Evolutionary conservation across 1,140 invertebrate species (phyloP).

Genomic region (Drosophila baimaii): DNA sequence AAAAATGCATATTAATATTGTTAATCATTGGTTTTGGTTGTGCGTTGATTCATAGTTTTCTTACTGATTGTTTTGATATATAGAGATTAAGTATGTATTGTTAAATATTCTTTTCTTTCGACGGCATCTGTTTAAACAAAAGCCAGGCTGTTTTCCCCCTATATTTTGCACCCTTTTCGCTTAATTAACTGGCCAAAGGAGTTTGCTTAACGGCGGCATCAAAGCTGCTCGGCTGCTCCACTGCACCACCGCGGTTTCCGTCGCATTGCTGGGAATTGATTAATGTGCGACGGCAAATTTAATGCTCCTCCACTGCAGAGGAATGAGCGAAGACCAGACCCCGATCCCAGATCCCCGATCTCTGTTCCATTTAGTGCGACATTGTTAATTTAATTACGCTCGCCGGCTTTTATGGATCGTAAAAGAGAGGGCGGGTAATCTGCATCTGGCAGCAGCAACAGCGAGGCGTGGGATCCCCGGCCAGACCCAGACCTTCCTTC

Average conservation of each 20-base stretch:
- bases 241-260: not conserved
- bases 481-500: slow-evolving; percentile 9
- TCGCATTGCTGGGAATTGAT: slow-evolving; percentile 47
- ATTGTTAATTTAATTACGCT: slow-evolving; percentile 77
- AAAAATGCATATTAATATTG: too few relatives aligned
- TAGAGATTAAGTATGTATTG: too few relatives aligned
- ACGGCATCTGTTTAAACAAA: slow-evolving; percentile 31
- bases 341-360: slow-evolving; percentile 18
- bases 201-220: slow-evolving; percentile 47
- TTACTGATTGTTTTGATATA: too few relatives aligned
- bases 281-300: slow-evolving; percentile 53
- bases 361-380: slow-evolving; percentile 48
- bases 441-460: slow-evolving; percentile 22
- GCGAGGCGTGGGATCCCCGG: slow-evolving; percentile 18
- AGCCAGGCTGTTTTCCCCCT: not conserved
- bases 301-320: slow-evolving; percentile 14
- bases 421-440: slow-evolving; percentile 17
- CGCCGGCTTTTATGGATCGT: slow-evolving; percentile 43
- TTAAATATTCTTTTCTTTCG: not conserved
- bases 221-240: slow-evolving; percentile 45
- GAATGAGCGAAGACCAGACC: not conserved
- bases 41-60: too few relatives aligned
- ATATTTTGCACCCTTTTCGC: slow-evolving; percentile 12
- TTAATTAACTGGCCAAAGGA: slow-evolving; percentile 48
- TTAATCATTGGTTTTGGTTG: too few relatives aligned